phyloP scores from a whole-genome alignment of 2,888 invertebrate genomes.

The Euproctis similis region DNA sequence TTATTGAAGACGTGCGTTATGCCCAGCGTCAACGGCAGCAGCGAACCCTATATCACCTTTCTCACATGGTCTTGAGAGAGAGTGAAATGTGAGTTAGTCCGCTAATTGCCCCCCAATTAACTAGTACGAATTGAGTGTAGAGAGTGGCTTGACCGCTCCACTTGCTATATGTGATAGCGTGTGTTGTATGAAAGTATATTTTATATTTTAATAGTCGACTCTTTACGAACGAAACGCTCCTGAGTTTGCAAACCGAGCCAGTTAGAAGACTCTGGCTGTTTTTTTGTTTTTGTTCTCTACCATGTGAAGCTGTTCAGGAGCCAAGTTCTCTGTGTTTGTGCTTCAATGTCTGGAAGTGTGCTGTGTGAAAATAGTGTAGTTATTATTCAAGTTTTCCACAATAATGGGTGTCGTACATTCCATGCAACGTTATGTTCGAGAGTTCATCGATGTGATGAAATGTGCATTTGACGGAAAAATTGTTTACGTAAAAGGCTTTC shows the following conservation, averaged over 20 bases:
- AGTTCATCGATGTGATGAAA: slow-evolving; percentile 1
- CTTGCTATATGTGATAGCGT: slow-evolving; percentile 68
- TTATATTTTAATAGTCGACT: slow-evolving; percentile 43
- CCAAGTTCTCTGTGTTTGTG: slow-evolving; percentile 1
- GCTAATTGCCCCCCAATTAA: slow-evolving; percentile 65
- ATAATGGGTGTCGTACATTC: slow-evolving; percentile 1
- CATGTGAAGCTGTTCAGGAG: slow-evolving; percentile 9
- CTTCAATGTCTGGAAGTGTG: slow-evolving; percentile 1
- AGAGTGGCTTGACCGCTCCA: slow-evolving; percentile 71
- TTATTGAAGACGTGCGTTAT: slow-evolving; percentile 25
- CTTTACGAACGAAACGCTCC: slow-evolving; percentile 46
- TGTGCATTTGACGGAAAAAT: slow-evolving; percentile 1
- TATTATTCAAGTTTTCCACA: not conserved
- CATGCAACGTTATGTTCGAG: slow-evolving; percentile 1
- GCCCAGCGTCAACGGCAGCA: slow-evolving; percentile 15
- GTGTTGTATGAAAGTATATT: slow-evolving; percentile 65
- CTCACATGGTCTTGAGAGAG: slow-evolving; percentile 35
- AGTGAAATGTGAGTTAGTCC: slow-evolving; percentile 50
- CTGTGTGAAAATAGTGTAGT: slow-evolving; percentile 1
- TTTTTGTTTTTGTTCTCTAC: slow-evolving; percentile 21
- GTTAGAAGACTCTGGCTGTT: slow-evolving; percentile 19
- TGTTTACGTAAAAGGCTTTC: slow-evolving; percentile 1
- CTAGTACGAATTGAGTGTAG: slow-evolving; percentile 63
- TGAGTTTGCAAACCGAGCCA: slow-evolving; percentile 35
- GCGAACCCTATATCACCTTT: slow-evolving; percentile 2